Evolutionary conservation across 92 coral and sea anemone species (phyloP), one percentile per base, ranked within the genome.

Genomic region (Zoanthus sociatus): DNA sequence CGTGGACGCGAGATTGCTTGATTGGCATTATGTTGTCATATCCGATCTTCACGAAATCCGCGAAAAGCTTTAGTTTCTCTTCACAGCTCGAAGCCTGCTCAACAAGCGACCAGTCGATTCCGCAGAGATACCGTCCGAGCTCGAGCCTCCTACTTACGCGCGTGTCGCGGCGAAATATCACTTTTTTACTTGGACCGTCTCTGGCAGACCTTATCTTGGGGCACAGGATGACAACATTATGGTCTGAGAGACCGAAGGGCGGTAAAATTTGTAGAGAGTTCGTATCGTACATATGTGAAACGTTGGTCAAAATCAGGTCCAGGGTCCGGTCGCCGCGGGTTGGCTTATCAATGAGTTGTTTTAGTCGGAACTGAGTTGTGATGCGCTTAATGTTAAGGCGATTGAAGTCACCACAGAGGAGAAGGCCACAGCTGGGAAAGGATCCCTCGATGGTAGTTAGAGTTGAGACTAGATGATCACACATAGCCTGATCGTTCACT

Each of bases 351-450:
- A 73, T 17, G 10, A 73, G 53, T 9, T 71, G 51, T 14, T 71
- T 71, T 37, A 71, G 50, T 42, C 32, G 10, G 76, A 71, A 33
- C 50, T 71, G 76, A 15, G 73, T 8, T 20, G 44, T 69, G 32
- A 69, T 20, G 32, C 77, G 54, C 15, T 10, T 32, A 72, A 78
- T 88, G 46, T 91, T 86, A 17, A 92, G 95, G 37, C 90, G 91
- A 60, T 87, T 92, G 84, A 92, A 92, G 69, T 90, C 93, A 54
- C 93, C 95, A 55, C 84, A 74, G 42, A 90, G 37, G 20, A 90
- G 44, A 18, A 92, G 64, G n/a, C 93, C 90, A 71, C 93, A 90
- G 53, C 92, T 88, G 76, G 90, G 94, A 82, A 71, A 92, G 7
- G 12, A 56, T 3, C 93, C 90, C 71, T 90, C 95, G 53, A 88